Evolutionary conservation across 30 jellyfish, hydroid and myxozoan genomes (phyloP).

Genomic region (Aurelia coerulea): DNA sequence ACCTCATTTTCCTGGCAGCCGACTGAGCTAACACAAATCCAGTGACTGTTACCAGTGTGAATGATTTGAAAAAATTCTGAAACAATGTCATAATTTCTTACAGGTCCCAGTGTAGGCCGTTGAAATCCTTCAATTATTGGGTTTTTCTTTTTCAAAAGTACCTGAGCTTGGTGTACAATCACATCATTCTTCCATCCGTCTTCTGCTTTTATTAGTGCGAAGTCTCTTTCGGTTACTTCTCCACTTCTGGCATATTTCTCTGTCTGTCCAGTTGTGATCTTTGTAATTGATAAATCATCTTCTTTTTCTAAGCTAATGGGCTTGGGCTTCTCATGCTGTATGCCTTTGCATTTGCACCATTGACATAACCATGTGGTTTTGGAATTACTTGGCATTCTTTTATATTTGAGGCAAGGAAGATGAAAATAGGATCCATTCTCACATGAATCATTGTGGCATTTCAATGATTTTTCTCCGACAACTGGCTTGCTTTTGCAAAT

Average conservation of each 20-base stretch:
- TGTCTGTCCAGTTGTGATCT: too few species aligned
- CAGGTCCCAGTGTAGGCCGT: conserved; percentile 66
- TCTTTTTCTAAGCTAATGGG: background rate
- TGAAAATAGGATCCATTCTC: conserved; percentile 42
- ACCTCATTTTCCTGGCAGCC: background rate
- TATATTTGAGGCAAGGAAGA: conserved; percentile 25
- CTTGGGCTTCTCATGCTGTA: background rate
- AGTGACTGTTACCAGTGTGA: conserved; percentile 56
- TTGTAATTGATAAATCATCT: background rate
- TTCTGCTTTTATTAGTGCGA: conserved; percentile 19
- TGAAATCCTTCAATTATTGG: conserved; percentile 64
- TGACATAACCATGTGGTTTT: conserved; percentile 47
- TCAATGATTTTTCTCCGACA: conserved; percentile 24
- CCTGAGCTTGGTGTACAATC: background rate
- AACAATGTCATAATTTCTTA: conserved; percentile 44
- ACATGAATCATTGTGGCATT: conserved; percentile 42
- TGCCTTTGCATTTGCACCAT: conserved; percentile 36
- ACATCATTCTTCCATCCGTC: conserved; percentile 46
- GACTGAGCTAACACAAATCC: conserved; percentile 28
- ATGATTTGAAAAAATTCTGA: conserved; percentile 30
- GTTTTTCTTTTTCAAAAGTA: conserved; percentile 33
- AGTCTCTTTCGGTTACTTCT: conserved; percentile 10
- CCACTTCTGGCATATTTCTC: too few species aligned
- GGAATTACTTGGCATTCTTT: conserved; percentile 45
- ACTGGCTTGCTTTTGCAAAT: conserved; percentile 54